Base-by-base conservation (phyloP, 2,888 invertebrate species). In the Macroteleia sp. region DNA sequence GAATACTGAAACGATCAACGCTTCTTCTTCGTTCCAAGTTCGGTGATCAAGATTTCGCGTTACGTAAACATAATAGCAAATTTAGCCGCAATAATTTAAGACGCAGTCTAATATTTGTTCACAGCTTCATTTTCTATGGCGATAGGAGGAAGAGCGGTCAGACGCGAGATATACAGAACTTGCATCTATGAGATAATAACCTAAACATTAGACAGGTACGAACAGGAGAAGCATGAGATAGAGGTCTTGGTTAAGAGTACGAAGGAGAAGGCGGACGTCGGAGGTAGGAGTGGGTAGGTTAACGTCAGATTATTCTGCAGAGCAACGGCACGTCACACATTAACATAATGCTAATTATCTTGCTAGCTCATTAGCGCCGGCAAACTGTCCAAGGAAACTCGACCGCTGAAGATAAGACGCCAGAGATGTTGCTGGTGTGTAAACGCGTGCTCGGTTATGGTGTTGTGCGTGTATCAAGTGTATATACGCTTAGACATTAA, bases 271-370 rank as follows among this genome's bases (percentile, higher is more conserved):
- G 44, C 32, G 71, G 80, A 79, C 77, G 74, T 70, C 69, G 56
- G 32, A 54, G 44, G 25, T 50, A 62, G 61, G 62, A 52, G 32
- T 34, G 85, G 87, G 84, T 85, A 84, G 83, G 85, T 85, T 87
- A 89, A 88, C 86, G 85, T 83, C 83, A 80, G 86, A 83, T 82
- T 84, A 82, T 80, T 82, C 82, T 66, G 80, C 41, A 42, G 64
- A 66, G 61, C 82, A 81, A 80, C 83, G 83, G 84, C 84, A 84
- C 88, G 87, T 90, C 88, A 86, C 88, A 84, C 89, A 89, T 90
- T 90, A 90, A 90, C 90, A 90, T 90, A 90, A 90, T 91, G 89
- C 89, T 91, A 91, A 91, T 91, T 91, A 91, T 90, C 90, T 88
- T 89, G 88, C 90, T 86, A 88, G 90, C 90, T 91, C 90, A 90